Percentiles rank a stretch among this genome's conserved stretches.
Evolutionary conservation across 2,113 vertebrate genomes (phyloP).

Genomic region (Myrmecophaga tridactyla): DNA sequence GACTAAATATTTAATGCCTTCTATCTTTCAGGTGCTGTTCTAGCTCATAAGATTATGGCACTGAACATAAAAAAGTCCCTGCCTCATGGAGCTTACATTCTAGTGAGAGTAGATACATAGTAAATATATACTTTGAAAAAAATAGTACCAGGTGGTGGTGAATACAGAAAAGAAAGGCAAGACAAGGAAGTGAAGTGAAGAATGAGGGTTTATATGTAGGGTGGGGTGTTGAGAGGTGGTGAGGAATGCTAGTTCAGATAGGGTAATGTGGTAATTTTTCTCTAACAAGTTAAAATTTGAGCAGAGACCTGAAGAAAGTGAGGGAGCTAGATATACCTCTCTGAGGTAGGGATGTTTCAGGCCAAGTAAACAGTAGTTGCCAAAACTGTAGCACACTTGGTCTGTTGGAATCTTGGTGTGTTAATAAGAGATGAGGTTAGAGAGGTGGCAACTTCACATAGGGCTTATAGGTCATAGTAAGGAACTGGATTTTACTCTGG

Average conservation of each 20-base stretch:
- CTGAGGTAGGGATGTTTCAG: not conserved
- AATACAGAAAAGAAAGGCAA: not conserved
- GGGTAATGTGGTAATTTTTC: not conserved
- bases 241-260: not conserved
- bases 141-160: not conserved
- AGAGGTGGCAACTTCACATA: not conserved
- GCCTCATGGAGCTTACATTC: not conserved
- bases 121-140: not conserved
- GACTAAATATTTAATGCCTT: not conserved
- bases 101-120: not conserved
- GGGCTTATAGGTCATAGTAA: not conserved
- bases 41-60: fast-evolving
- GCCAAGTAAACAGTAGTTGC: not conserved
- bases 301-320: not conserved
- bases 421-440: not conserved
- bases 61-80: not conserved
- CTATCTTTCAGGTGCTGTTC: not conserved
- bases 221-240: not conserved
- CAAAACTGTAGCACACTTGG: not conserved
- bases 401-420: not conserved
- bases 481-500: too few species aligned
- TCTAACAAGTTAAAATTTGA: not conserved
- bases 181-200: not conserved
- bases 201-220: not conserved
- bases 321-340: not conserved